Conservation (phyloP, 1,140 invertebrate genomes). For the Papilio polyxenes region DNA sequence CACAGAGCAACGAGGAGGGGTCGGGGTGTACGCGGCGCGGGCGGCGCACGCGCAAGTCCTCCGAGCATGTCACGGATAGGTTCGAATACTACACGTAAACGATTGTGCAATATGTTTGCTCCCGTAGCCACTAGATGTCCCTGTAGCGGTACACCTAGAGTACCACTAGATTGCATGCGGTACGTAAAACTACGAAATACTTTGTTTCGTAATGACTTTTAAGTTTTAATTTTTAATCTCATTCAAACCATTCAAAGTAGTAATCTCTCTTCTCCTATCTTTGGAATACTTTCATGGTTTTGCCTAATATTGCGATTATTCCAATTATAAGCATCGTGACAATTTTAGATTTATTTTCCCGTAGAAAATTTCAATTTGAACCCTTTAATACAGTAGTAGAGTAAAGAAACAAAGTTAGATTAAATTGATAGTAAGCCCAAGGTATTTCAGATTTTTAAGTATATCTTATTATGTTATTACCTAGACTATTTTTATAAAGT, state of each 20-base stretch:
- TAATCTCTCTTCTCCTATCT: not conserved
- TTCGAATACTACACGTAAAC: slow-evolving; percentile 45
- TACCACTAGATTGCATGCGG: slow-evolving; percentile 8
- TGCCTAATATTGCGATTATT: not conserved
- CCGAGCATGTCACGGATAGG: slow-evolving; percentile 85
- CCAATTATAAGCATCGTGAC: not conserved
- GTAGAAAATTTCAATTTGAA: not conserved
- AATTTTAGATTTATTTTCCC: not conserved
- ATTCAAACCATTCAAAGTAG: not conserved
- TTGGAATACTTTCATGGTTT: not conserved
- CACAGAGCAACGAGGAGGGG: slow-evolving; percentile 60
- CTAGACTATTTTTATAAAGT: not conserved
- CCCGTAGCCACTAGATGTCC: slow-evolving; percentile 9
- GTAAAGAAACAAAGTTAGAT: not conserved
- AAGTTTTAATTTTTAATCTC: not conserved
- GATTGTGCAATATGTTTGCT: slow-evolving; percentile 36
- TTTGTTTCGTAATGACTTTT: not conserved
- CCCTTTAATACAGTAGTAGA: not conserved
- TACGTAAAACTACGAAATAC: not conserved
- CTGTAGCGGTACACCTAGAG: slow-evolving; percentile 21
- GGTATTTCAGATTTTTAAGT: not conserved
- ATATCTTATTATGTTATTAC: not conserved
- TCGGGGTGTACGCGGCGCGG: slow-evolving; percentile 58
- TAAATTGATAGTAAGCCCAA: not conserved
- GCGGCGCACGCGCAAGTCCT: slow-evolving; percentile 84